Evolutionary conservation across 2,113 vertebrate species (phyloP).

Genomic region (Synodontis membranacea): DNA sequence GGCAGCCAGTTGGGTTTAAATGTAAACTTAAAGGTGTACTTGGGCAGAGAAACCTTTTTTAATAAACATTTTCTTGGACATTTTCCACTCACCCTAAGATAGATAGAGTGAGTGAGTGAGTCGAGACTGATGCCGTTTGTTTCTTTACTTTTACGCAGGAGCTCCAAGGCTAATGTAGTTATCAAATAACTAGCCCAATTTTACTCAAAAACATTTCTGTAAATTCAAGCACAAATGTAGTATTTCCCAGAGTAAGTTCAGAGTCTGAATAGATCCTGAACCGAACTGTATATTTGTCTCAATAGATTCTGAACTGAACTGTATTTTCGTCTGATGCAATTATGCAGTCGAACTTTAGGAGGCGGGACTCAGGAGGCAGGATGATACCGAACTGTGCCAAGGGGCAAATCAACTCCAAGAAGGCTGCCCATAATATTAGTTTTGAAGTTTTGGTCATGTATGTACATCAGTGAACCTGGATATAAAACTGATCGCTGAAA

Average conservation of each 20-base stretch:
- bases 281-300: too few species aligned
- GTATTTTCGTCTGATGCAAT: neutral
- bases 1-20: neutral
- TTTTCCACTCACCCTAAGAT: neutral
- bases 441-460: neutral
- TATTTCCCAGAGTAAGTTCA: neutral
- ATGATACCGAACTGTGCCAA: neutral
- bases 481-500: neutral
- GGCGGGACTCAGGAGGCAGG: neutral
- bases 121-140: neutral
- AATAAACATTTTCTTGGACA: too few species aligned
- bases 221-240: neutral
- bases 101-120: neutral
- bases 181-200: neutral
- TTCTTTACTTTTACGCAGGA: neutral
- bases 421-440: neutral
- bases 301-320: too few species aligned
- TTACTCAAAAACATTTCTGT: neutral
- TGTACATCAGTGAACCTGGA: neutral
- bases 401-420: neutral
- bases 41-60: neutral
- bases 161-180: neutral
- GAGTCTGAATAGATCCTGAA: too few species aligned
- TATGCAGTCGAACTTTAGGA: neutral
- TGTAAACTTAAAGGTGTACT: conserved; percentile 20